A percentile compares a stretch with the other conserved stretches of the same genome.
These are phyloP conservation scores for Pangasius larnaudii DNA, from an alignment of 2,797 vertebrate species.

Conservation along the genomic window DNA sequence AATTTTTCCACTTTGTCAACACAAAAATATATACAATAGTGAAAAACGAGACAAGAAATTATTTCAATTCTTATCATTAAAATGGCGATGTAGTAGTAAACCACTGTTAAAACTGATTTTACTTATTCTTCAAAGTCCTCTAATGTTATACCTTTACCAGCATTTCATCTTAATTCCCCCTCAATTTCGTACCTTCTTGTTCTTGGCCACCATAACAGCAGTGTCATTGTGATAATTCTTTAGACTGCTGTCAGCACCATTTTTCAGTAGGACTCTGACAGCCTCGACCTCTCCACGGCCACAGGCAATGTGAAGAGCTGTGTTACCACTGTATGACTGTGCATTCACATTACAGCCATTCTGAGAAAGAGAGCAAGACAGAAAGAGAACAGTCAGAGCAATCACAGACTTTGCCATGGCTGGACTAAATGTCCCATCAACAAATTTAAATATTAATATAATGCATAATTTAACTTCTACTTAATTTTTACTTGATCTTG, in stretches of 20 bases:
- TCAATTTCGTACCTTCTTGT: constrained; percentile 77
- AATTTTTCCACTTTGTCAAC: neutral
- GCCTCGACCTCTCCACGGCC: constrained; percentile 86
- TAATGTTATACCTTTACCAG: neutral
- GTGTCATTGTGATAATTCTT: constrained; percentile 95
- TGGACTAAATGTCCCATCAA: neutral
- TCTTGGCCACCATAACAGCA: constrained; percentile 87
- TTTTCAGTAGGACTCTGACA: constrained; percentile 82
- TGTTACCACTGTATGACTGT: constrained; percentile 90
- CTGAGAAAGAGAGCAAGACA: constrained; percentile 67
- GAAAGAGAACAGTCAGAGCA: neutral
- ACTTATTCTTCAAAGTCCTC: neutral
- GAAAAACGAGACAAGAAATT: neutral
- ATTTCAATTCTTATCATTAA: neutral
- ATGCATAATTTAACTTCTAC: neutral
- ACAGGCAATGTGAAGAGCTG: constrained; percentile 85
- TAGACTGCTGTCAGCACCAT: constrained; percentile 85
- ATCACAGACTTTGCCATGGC: neutral
- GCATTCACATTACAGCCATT: constrained; percentile 85
- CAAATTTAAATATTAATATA: neutral
- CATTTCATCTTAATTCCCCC: neutral
- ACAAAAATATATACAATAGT: neutral
- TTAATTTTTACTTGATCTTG: neutral
- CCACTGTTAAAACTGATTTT: neutral
- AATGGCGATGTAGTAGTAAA: neutral